Evolutionary conservation across 2,888 invertebrate species (phyloP), one percentile per base, ranked within the genome.

Genomic region (Tetanocera ferruginea): DNA sequence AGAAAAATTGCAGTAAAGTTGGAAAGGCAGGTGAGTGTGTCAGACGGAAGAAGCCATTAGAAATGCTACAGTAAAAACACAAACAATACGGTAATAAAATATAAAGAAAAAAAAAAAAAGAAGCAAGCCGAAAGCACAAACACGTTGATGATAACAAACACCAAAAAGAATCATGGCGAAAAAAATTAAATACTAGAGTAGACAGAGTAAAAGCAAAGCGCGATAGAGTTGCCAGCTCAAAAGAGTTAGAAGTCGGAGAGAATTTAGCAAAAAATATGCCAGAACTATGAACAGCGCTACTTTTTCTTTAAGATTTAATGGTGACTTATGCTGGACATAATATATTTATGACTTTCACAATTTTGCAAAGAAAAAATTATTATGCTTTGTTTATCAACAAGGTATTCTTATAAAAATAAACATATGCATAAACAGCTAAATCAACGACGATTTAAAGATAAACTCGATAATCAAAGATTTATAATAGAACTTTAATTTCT

Each of bases 11-110:
- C 49, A 37, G 37, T 69, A 25, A 43, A 52, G 71, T 49, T 55
- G 52, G 55, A 34, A 11, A 9, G 73, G 62, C 62, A 73, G 60
- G 57, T 73, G 72, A 43, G 55, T 34, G 52, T 55, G 72, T 37
- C 71, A 34, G 60, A 62, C 19, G 34, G 49, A 62, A 62, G 28
- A 62, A 19, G 17, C 49, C 49, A 62, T 49, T 73, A 73, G 62
- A 62, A 25, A n/a, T 37, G 52, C 3, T 8, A 28, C 14, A 28
- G 25, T 43, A 43, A 43, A 37, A 43, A 43, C 1, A 43, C 11
- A 43, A 43, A 34, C 52, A 19, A 34, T 55, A 25, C 34, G n/a
- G 17, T 25, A 31, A 52, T 28, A 19, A 71, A 28, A 52, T 17
- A 3, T 17, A 73, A 43, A n/a, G 25, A 34, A 23, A 72, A 8